Evolutionary conservation across 2,113 vertebrate genomes (phyloP).

Genomic region (Genyomyrus donnyi): DNA sequence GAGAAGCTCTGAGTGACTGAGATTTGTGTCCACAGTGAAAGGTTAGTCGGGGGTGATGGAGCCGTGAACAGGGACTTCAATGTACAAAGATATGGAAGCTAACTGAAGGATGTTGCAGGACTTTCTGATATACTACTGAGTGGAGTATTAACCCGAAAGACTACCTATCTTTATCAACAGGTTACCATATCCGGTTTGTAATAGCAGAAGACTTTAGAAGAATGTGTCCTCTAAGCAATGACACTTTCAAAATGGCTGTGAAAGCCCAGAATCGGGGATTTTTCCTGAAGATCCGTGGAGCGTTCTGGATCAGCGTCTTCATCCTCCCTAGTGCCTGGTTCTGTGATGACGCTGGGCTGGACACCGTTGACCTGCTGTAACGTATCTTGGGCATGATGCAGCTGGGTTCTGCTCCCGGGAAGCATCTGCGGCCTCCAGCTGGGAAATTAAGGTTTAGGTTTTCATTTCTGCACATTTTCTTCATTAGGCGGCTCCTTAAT

Average conservation of each 20-base stretch:
- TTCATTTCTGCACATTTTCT: background rate
- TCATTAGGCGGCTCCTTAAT: background rate
- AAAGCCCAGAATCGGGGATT: background rate
- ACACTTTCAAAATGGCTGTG: background rate
- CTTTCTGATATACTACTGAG: background rate
- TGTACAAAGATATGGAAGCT: background rate
- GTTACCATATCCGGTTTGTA: background rate
- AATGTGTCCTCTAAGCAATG: background rate
- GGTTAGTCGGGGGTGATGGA: background rate
- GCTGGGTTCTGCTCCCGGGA: background rate
- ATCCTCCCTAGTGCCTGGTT: background rate
- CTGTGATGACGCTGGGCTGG: background rate
- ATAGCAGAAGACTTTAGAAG: background rate
- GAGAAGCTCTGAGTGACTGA: background rate
- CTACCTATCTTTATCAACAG: background rate
- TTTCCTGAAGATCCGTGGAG: background rate
- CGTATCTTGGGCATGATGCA: background rate
- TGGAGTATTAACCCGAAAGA: background rate
- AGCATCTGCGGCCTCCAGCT: background rate
- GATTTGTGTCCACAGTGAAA: background rate
- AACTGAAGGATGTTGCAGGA: background rate
- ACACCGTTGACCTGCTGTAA: background rate
- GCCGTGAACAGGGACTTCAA: background rate
- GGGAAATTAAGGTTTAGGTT: background rate
- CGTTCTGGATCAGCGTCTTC: background rate